Conservation (phyloP, 2,797 vertebrate species). For the Rousettus madagascariensis region DNA sequence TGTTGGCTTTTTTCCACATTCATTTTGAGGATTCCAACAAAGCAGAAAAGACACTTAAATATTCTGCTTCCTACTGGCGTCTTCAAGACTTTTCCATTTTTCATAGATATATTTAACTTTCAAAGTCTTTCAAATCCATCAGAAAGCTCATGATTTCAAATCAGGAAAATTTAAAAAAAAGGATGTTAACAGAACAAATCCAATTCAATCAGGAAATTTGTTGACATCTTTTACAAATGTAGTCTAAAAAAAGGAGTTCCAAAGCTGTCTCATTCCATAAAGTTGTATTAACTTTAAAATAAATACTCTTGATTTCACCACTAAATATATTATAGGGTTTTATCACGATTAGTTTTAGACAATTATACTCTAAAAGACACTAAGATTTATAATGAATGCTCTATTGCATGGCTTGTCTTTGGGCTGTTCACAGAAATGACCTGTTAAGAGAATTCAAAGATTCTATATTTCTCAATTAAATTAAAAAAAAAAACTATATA, state of each 20-base stretch:
- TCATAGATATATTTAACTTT: neutral
- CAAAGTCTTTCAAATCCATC: constrained; percentile 3
- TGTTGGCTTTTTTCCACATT: constrained; percentile 23
- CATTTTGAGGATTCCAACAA: constrained; percentile 23
- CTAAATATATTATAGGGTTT: neutral
- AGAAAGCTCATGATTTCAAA: neutral
- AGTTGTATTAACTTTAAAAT: constrained; percentile 24
- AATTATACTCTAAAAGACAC: neutral
- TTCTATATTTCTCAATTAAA: neutral
- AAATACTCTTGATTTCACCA: neutral
- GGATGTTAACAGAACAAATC: neutral
- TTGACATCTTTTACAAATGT: neutral
- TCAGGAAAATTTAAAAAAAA: neutral
- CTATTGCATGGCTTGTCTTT: neutral
- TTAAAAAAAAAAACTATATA: neutral
- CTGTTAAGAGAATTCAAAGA: neutral
- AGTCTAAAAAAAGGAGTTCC: neutral
- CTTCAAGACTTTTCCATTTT: neutral
- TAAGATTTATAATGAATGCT: neutral
- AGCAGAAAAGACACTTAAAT: neutral
- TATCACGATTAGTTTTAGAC: neutral
- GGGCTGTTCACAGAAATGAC: neutral
- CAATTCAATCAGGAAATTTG: neutral
- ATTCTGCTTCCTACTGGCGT: neutral
- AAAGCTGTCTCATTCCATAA: neutral